A percentile compares a stretch with the other conserved stretches of the same genome.
Evolutionary conservation across 2,113 vertebrate species (phyloP).

Genomic region (Siphamia tubifer): DNA sequence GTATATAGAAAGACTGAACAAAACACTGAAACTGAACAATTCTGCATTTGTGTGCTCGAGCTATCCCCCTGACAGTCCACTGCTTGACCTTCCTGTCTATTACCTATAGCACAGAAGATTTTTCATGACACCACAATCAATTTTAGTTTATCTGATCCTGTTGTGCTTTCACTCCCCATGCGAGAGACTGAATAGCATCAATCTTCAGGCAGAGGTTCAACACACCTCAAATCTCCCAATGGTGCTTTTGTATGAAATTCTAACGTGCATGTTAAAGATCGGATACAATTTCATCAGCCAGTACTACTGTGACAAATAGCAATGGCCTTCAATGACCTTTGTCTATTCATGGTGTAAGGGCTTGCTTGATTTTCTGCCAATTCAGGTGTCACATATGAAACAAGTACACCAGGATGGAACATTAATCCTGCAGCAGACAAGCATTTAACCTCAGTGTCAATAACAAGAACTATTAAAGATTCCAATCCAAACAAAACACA

Average conservation of each 20-base stretch:
- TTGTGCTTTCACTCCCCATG: slow-evolving; percentile 10
- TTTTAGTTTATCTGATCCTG: slow-evolving; percentile 24
- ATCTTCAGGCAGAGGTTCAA: neutral
- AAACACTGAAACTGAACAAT: no score
- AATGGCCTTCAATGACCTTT: slow-evolving; percentile 7
- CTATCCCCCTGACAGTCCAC: slow-evolving; percentile 6
- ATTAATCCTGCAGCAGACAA: slow-evolving; percentile 1
- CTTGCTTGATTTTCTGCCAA: neutral
- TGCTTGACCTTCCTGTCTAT: slow-evolving; percentile 43
- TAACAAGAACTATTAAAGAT: slow-evolving; percentile 24
- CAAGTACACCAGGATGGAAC: neutral
- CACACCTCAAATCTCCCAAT: neutral
- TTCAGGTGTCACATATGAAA: slow-evolving; percentile 15
- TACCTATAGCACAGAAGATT: slow-evolving; percentile 13
- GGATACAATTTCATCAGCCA: slow-evolving; percentile 10
- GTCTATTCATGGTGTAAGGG: neutral
- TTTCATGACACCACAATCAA: slow-evolving; percentile 48
- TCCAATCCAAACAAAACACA: slow-evolving; percentile 16
- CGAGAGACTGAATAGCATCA: neutral
- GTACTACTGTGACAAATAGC: neutral
- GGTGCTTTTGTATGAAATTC: neutral
- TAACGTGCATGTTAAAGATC: slow-evolving; percentile 4
- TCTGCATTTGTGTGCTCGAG: neutral
- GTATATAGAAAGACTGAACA: slow-evolving; percentile 27
- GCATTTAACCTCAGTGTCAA: slow-evolving; percentile 3